Evolutionary conservation across 2,797 vertebrate species (phyloP).

Genomic region (Schizopygopsis pylzovi): DNA sequence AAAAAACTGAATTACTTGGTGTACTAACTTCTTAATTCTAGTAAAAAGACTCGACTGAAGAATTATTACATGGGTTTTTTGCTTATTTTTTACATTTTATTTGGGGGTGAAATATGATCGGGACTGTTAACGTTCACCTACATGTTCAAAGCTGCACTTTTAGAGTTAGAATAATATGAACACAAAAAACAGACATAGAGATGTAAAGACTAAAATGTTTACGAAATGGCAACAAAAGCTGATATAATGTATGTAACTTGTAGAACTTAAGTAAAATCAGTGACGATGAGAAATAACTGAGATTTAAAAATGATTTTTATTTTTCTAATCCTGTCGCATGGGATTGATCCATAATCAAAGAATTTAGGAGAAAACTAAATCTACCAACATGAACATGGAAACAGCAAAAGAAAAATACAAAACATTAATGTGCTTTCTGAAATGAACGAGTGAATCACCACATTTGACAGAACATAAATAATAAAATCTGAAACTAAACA

Average conservation of each 20-base stretch:
- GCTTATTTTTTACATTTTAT: background rate
- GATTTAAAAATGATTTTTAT: conserved; percentile 81
- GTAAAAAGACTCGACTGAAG: background rate
- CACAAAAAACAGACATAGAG: background rate
- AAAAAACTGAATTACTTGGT: background rate
- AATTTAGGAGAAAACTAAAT: conserved; percentile 65
- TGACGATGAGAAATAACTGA: conserved; percentile 51
- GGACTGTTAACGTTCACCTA: background rate
- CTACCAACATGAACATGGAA: conserved; percentile 72
- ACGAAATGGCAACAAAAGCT: background rate
- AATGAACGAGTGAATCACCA: conserved; percentile 73
- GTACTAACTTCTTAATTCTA: background rate
- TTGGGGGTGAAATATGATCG: background rate
- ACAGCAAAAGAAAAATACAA: conserved; percentile 64
- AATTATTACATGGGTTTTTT: background rate
- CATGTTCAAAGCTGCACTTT: background rate
- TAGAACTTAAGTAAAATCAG: background rate
- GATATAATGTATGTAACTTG: background rate
- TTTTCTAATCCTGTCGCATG: conserved; percentile 75
- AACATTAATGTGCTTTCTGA: conserved; percentile 68
- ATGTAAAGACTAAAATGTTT: background rate
- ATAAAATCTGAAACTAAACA: conserved; percentile 73
- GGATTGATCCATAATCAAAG: conserved; percentile 62
- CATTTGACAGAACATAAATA: conserved; percentile 70
- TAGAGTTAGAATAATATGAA: background rate